Evolutionary conservation across 2,888 invertebrate genomes (phyloP).

Genomic region (Amiota communis): DNA sequence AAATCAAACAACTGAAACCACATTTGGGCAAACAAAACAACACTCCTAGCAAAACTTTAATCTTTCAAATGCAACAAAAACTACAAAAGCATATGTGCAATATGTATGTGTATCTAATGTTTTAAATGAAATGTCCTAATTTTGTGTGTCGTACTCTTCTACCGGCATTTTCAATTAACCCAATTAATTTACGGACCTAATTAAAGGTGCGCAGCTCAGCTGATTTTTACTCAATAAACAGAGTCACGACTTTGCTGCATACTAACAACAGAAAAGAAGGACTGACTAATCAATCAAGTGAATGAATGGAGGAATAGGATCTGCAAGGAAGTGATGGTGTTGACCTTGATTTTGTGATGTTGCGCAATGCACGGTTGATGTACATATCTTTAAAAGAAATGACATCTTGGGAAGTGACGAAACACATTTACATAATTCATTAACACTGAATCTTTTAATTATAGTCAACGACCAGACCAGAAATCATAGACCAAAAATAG

Average conservation of each 20-base stretch:
- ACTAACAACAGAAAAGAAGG: slow-evolving; percentile 30
- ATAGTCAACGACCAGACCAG: not conserved
- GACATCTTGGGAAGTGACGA: slow-evolving; percentile 48
- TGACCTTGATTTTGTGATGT: slow-evolving; percentile 63
- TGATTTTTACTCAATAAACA: slow-evolving; percentile 46
- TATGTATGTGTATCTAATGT: slow-evolving; percentile 1
- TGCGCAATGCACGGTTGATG: slow-evolving; percentile 16
- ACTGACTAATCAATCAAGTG: slow-evolving; percentile 36
- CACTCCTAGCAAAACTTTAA: not conserved
- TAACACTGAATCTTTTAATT: slow-evolving; percentile 13
- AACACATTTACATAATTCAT: slow-evolving; percentile 54
- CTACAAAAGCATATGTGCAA: slow-evolving; percentile 29
- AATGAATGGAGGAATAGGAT: no score
- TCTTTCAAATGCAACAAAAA: slow-evolving; percentile 15
- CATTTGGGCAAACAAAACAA: slow-evolving; percentile 3
- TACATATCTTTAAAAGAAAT: slow-evolving; percentile 49
- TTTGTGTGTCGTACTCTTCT: slow-evolving; percentile 59
- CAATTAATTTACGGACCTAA: slow-evolving; percentile 71
- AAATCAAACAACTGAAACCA: slow-evolving; percentile 18
- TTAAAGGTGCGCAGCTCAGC: slow-evolving; percentile 60
- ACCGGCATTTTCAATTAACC: slow-evolving; percentile 70
- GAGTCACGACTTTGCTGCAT: not conserved
- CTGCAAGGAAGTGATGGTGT: slow-evolving; percentile 38
- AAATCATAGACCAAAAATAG: not conserved
- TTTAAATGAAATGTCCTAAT: slow-evolving; percentile 64